Percentiles rank a stretch among this genome's conserved stretches.
Evolutionary conservation across 1,140 invertebrate genomes (phyloP).

Genomic region (Cylas formicarius): DNA sequence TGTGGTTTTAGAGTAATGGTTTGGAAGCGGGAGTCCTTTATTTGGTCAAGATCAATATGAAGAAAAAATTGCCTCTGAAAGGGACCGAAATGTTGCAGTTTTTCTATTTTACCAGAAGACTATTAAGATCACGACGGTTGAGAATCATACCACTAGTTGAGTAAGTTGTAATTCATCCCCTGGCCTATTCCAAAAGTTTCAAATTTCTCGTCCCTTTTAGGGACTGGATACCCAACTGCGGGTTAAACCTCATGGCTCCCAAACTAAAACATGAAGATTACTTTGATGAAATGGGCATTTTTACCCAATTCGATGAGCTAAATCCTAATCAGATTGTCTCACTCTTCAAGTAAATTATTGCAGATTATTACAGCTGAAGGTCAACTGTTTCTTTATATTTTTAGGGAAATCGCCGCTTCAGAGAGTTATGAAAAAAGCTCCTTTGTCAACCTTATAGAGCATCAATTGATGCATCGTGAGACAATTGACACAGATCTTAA

Average conservation of each 20-base stretch:
- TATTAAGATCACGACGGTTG: not conserved
- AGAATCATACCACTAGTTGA: slow-evolving; percentile 11
- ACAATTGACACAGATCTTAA: slow-evolving; percentile 27
- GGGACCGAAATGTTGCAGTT: slow-evolving; percentile 2
- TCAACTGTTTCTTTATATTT: slow-evolving; percentile 13
- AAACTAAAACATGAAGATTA: slow-evolving; percentile 27
- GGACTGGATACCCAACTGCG: slow-evolving; percentile 33
- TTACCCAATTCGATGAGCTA: slow-evolving; percentile 33
- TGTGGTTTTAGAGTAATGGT: not conserved
- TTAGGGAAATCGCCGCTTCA: slow-evolving; percentile 30
- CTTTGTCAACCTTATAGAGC: slow-evolving; percentile 32
- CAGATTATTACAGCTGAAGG: not conserved
- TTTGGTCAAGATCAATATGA: slow-evolving; percentile 6
- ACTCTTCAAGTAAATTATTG: slow-evolving; percentile 31
- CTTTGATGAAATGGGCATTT: slow-evolving; percentile 32
- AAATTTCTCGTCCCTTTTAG: slow-evolving; percentile 19
- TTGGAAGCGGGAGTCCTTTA: not conserved
- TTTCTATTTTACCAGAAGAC: slow-evolving; percentile 6
- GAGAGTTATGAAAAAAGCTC: slow-evolving; percentile 28
- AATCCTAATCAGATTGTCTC: slow-evolving; percentile 29
- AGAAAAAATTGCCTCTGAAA: not conserved
- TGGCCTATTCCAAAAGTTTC: slow-evolving; percentile 1
- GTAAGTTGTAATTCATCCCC: slow-evolving; percentile 21
- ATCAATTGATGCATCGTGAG: slow-evolving; percentile 32
- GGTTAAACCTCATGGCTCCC: slow-evolving; percentile 28